Evolutionary conservation across 2,888 invertebrate species (phyloP).

Genomic region (Drosophila colorata): DNA sequence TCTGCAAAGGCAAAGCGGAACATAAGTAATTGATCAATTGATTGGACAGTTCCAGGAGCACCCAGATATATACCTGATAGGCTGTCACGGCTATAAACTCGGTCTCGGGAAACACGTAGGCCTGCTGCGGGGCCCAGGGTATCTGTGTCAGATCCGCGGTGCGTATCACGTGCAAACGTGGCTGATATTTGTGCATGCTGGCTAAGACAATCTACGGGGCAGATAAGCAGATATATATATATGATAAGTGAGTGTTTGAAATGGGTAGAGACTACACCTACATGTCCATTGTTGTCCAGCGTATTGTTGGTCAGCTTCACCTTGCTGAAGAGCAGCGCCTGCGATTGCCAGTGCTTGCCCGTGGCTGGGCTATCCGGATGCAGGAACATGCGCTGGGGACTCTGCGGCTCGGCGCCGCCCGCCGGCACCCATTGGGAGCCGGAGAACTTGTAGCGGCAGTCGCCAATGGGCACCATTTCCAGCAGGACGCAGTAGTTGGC

Average conservation of each 20-base stretch:
- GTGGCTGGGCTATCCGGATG: constrained; percentile 95
- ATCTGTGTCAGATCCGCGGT: constrained; percentile 89
- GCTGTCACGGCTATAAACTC: constrained; percentile 98
- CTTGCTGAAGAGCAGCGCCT: constrained; percentile 91
- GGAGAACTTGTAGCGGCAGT: constrained; percentile 92
- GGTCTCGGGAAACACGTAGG: constrained; percentile 91
- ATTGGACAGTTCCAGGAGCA: constrained; percentile 19
- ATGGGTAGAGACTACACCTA: constrained; percentile 85
- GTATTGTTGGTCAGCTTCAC: constrained; percentile 95
- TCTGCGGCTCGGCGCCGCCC: constrained; percentile 93
- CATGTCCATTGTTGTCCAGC: constrained; percentile 91
- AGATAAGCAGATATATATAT: constrained; percentile 62
- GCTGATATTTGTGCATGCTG: constrained; percentile 99
- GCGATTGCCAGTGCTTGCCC: constrained; percentile 94
- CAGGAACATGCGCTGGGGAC: constrained; percentile 90
- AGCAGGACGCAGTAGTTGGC: constrained; percentile 92
- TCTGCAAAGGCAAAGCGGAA: constrained; percentile 86
- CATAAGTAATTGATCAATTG: constrained; percentile 42
- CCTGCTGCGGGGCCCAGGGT: constrained; percentile 89
- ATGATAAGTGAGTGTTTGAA: constrained; percentile 15
- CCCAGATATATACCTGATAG: constrained; percentile 94
- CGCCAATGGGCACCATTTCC: constrained; percentile 91
- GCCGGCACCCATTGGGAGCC: constrained; percentile 93
- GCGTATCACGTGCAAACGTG: constrained; percentile 93
- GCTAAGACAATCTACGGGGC: constrained; percentile 92